A percentile compares a stretch with the other conserved stretches of the same genome.
Conservation (phyloP, 2,888 invertebrate species). For the Melangyna quadrimaculata region DNA sequence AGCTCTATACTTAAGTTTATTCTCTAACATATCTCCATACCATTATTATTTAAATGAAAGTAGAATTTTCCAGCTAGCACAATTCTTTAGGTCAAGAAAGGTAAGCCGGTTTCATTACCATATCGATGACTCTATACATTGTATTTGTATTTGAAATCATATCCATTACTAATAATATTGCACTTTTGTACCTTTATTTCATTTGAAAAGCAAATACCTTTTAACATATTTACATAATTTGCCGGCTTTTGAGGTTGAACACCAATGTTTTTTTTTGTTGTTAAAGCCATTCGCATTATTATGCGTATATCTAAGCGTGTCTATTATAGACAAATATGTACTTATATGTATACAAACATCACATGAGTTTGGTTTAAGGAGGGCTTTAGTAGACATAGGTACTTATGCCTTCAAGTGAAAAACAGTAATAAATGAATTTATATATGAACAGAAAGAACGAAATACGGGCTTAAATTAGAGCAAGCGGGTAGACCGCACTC, state of each 20-base stretch:
- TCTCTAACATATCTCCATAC: neutral
- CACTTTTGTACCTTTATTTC: slow-evolving; percentile 20
- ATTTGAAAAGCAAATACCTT: slow-evolving; percentile 59
- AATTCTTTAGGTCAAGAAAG: neutral
- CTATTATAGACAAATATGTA: neutral
- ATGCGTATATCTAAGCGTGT: neutral
- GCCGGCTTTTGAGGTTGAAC: slow-evolving; percentile 34
- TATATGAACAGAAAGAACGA: neutral
- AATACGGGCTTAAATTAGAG: slow-evolving; percentile 3
- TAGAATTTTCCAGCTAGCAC: neutral
- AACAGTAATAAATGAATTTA: neutral
- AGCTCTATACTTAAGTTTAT: neutral
- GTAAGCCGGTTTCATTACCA: slow-evolving; percentile 3
- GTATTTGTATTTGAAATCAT: neutral
- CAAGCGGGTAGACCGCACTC: neutral
- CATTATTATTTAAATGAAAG: neutral
- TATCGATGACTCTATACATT: neutral
- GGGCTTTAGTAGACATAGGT: neutral
- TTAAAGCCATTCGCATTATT: neutral
- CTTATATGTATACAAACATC: neutral
- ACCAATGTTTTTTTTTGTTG: neutral
- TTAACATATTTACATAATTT: slow-evolving; percentile 54
- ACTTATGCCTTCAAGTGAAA: neutral
- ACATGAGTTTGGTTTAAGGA: neutral
- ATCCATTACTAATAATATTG: slow-evolving; percentile 5